Percentiles rank a stretch among this genome's conserved stretches.
Evolutionary conservation across 2,797 vertebrate species (phyloP).

Genomic region (Dicrostonyx torquatus): DNA sequence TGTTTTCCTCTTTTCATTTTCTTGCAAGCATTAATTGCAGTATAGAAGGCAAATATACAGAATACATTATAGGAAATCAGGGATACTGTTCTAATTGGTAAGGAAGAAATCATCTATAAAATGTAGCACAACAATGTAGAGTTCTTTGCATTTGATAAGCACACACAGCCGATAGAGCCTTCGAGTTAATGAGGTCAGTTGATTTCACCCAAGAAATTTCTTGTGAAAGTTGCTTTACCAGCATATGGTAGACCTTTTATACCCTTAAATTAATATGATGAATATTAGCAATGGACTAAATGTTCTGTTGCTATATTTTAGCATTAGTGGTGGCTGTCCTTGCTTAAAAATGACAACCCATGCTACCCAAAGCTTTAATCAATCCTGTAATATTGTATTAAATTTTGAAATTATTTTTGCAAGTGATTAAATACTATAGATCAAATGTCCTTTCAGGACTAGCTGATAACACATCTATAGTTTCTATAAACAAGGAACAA

Average conservation of each 20-base stretch:
- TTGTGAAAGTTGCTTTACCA: slow-evolving; percentile 5
- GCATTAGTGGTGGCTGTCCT: not conserved
- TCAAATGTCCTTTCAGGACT: not conserved
- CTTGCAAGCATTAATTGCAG: slow-evolving; percentile 66
- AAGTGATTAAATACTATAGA: slow-evolving; percentile 35
- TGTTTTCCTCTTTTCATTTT: slow-evolving; percentile 53
- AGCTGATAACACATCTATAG: not conserved
- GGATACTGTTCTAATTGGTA: slow-evolving; percentile 70
- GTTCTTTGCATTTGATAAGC: slow-evolving; percentile 30
- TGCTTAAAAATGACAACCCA: slow-evolving; percentile 25
- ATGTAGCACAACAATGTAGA: slow-evolving; percentile 9
- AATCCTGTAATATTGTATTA: not conserved
- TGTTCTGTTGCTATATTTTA: slow-evolving; percentile 13
- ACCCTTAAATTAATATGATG: slow-evolving; percentile 34
- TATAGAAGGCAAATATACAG: slow-evolving; percentile 43
- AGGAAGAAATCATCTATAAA: slow-evolving; percentile 65
- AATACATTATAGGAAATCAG: slow-evolving; percentile 58
- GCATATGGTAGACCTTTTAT: not conserved
- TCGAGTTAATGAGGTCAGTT: slow-evolving; percentile 43
- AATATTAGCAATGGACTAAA: not conserved
- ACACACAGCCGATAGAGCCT: not conserved
- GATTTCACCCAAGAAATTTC: slow-evolving; percentile 43
- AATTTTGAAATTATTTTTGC: slow-evolving; percentile 41
- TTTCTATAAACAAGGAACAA: slow-evolving; percentile 10
- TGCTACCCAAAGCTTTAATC: not conserved